Percentiles rank a stretch among this genome's conserved stretches.
These are phyloP conservation scores for Paedocypris sp. DNA, from an alignment of 2,113 vertebrate species.

Conservation along the genomic window DNA sequence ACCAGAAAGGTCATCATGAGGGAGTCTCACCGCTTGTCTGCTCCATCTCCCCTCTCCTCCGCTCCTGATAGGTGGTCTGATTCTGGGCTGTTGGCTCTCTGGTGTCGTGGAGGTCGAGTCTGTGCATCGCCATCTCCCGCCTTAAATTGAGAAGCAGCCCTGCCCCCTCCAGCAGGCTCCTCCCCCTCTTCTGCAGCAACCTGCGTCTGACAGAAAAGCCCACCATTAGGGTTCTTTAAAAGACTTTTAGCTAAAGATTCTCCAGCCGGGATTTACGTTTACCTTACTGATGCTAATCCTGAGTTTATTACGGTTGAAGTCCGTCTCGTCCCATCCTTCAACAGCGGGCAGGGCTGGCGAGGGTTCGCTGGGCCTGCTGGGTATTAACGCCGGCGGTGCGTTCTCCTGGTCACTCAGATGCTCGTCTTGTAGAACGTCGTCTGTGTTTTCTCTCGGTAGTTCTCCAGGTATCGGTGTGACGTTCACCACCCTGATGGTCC, in stretches of 20 bases:
- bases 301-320: conserved; percentile 97
- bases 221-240: too few relatives aligned
- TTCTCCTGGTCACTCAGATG: conserved; percentile 97
- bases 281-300: conserved; percentile 98
- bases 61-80: conserved; percentile 84
- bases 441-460: conserved; percentile 86
- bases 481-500: conserved; percentile 66
- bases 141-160: conserved; percentile 71
- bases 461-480: conserved; percentile 84
- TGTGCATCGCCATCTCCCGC: conserved; percentile 73
- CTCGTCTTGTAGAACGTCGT: conserved; percentile 92
- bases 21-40: conserved; percentile 73
- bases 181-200: conserved; percentile 72
- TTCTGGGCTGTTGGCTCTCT: conserved; percentile 86
- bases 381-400: conserved; percentile 70
- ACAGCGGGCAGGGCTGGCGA: conserved; percentile 62
- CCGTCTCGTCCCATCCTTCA: conserved; percentile 88
- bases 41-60: conserved; percentile 73
- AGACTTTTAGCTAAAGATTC: too few relatives aligned
- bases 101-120: conserved; percentile 74
- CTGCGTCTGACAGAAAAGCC: conserved; percentile 41
- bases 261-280: not conserved
- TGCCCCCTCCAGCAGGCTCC: conserved; percentile 66
- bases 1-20: too few relatives aligned
- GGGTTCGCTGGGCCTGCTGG: conserved; percentile 53